A percentile compares a stretch with the other conserved stretches of the same genome.
Evolutionary conservation across 2,797 vertebrate genomes (phyloP).

Genomic region (Gymnothorax reevesii): DNA sequence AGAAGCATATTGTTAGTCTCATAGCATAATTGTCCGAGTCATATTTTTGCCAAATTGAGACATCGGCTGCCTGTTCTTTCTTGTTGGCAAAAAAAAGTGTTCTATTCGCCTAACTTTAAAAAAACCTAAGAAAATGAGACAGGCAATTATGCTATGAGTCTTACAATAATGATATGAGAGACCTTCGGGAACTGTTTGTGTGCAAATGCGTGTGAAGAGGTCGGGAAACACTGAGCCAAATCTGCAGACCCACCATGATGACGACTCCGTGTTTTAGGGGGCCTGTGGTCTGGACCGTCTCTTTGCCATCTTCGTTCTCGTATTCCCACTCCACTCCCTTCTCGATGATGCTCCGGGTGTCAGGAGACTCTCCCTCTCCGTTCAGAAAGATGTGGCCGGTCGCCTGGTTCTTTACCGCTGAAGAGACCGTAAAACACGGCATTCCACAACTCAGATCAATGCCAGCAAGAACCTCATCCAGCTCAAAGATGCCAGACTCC

Average conservation of each 20-base stretch:
- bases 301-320: conserved; percentile 84
- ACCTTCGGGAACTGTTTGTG: not conserved
- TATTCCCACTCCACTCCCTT: conserved; percentile 97
- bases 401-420: conserved; percentile 90
- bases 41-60: too few species aligned
- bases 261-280: conserved; percentile 84
- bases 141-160: too few species aligned
- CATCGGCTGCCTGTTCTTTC: too few species aligned
- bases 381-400: conserved; percentile 89
- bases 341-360: conserved; percentile 84
- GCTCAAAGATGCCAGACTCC: not conserved
- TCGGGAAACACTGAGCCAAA: not conserved
- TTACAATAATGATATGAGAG: too few species aligned
- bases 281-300: conserved; percentile 90
- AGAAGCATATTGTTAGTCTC: too few species aligned
- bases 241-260: conserved; percentile 80
- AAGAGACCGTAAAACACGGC: not conserved
- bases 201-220: not conserved
- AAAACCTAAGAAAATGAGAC: too few species aligned
- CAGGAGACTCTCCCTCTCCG: conserved; percentile 80
- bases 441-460: too few species aligned
- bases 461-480: not conserved
- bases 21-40: too few species aligned
- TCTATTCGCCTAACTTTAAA: too few species aligned
- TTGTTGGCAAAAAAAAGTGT: too few species aligned